Percentiles rank a stretch among this genome's conserved stretches.
phyloP scores from a whole-genome alignment of 2,888 invertebrate genomes.

The Exephanes ischioxanthus region DNA sequence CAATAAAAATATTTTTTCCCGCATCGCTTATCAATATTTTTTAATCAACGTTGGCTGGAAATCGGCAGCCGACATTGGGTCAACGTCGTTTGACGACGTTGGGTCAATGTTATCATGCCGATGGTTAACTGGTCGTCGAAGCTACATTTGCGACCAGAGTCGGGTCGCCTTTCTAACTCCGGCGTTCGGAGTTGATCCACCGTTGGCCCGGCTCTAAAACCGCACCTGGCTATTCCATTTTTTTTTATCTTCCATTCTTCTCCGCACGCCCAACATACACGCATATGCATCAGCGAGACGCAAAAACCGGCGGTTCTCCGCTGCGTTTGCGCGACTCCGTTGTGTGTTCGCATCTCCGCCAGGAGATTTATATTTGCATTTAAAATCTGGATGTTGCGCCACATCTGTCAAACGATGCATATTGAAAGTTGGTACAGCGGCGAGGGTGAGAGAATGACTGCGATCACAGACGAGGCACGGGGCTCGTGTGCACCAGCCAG shows the following conservation, averaged over 20 bases:
- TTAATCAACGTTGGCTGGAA: too few species aligned
- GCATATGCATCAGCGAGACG: conserved; percentile 17
- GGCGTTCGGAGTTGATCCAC: too few species aligned
- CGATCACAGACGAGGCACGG: not conserved
- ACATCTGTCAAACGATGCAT: conserved; percentile 77
- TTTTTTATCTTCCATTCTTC: not conserved
- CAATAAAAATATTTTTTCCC: too few species aligned
- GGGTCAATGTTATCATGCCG: too few species aligned
- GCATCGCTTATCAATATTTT: too few species aligned
- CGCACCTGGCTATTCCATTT: not conserved
- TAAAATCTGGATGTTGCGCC: conserved; percentile 74
- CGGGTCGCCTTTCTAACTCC: not conserved
- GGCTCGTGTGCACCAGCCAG: not conserved
- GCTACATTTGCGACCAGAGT: too few species aligned
- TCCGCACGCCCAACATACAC: not conserved
- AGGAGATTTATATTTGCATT: conserved; percentile 78
- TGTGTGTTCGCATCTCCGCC: conserved; percentile 28
- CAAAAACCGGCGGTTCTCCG: conserved; percentile 6
- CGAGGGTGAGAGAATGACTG: conserved; percentile 6
- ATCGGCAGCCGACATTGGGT: too few species aligned
- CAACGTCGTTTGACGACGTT: too few species aligned
- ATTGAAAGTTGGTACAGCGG: conserved; percentile 71
- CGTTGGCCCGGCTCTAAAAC: too few species aligned
- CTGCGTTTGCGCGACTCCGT: conserved; percentile 37
- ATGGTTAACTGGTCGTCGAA: too few species aligned